Conservation (phyloP, 2,113 vertebrate species). For the Lepisosteus osseus region DNA sequence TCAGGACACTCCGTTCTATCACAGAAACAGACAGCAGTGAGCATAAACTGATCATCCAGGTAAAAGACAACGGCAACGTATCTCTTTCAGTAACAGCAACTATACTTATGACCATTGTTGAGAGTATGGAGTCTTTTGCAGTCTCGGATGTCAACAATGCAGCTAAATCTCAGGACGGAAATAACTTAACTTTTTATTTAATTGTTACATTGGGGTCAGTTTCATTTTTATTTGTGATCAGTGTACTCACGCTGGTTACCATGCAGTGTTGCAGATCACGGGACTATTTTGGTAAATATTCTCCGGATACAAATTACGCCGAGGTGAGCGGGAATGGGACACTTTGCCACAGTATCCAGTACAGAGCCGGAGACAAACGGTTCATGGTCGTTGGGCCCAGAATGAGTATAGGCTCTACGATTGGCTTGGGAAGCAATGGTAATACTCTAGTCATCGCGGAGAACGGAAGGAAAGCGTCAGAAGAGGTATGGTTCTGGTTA, state of each 20-base stretch:
- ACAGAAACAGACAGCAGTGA: slow-evolving; percentile 8
- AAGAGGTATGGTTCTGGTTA: slow-evolving; percentile 15
- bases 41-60: slow-evolving; percentile 20
- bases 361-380: slow-evolving; percentile 19
- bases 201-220: slow-evolving; percentile 16
- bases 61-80: slow-evolving; percentile 27
- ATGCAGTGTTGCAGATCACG: slow-evolving; percentile 22
- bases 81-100: slow-evolving; percentile 25
- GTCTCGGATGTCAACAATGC: slow-evolving; percentile 2
- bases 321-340: slow-evolving; percentile 21
- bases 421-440: slow-evolving; percentile 11
- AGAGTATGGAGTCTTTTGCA: slow-evolving; percentile 14
- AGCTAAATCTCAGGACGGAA: slow-evolving; percentile 15
- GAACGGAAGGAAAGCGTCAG: slow-evolving; percentile 1
- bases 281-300: slow-evolving; percentile 14
- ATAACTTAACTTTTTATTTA: slow-evolving; percentile 16
- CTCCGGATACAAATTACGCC: slow-evolving; percentile 5
- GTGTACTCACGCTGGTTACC: slow-evolving; percentile 16
- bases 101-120: slow-evolving; percentile 5
- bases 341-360: slow-evolving; percentile 24
- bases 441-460: slow-evolving; percentile 17
- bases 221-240: slow-evolving; percentile 16
- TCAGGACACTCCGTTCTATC: slow-evolving; percentile 26
- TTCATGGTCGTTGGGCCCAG: slow-evolving; percentile 23
- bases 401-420: slow-evolving; percentile 20